These are phyloP conservation scores for Volucella inanis DNA, from an alignment of 2,888 invertebrate genomes.

Conservation along the genomic window DNA sequence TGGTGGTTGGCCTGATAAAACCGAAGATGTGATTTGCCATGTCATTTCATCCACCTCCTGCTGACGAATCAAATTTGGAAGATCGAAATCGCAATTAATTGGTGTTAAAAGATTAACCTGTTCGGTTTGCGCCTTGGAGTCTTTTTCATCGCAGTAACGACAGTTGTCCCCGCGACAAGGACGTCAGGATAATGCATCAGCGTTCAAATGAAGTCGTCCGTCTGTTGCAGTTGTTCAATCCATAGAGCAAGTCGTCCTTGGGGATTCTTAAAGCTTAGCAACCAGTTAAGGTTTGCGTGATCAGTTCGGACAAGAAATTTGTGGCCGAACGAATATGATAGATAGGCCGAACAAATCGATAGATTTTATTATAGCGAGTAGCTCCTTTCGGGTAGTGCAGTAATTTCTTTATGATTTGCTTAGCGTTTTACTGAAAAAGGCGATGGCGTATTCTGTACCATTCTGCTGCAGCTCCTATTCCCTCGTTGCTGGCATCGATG, in stretches of 20 bases:
- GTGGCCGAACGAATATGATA: not conserved
- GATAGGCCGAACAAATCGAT: no score
- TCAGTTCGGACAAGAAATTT: not conserved
- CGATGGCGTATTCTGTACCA: no score
- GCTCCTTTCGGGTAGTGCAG: not conserved
- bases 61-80: not conserved
- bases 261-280: not conserved
- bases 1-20: not conserved
- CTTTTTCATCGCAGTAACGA: not conserved
- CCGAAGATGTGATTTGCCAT: not conserved
- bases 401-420: no score
- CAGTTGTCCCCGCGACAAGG: not conserved
- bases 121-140: not conserved
- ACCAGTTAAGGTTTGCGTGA: not conserved
- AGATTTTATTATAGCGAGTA: slow-evolving; percentile 10
- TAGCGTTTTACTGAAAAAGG: no score
- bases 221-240: slow-evolving; percentile 2
- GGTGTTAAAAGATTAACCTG: not conserved
- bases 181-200: not conserved
- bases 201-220: not conserved
- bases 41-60: not conserved
- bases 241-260: not conserved
- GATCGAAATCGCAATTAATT: slow-evolving; percentile 1
- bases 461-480: not conserved
- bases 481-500: not conserved